Base-by-base conservation (phyloP, 2,888 invertebrate species). In the Drosophila flavopinicola region DNA sequence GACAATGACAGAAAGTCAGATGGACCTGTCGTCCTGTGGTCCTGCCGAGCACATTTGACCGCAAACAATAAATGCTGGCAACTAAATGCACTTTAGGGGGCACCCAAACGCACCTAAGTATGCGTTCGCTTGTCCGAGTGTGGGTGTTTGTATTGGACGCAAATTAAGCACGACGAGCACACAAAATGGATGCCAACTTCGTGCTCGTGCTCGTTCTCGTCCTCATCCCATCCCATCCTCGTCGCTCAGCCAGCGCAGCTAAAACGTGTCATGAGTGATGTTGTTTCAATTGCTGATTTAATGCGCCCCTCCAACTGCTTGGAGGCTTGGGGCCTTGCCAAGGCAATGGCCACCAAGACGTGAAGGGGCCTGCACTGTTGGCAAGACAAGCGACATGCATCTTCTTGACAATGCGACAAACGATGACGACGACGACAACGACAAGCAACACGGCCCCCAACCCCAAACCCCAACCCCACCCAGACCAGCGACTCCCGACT, bases 281-380 rank as follows among this genome's bases (percentile, higher is more conserved):
- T 87, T 87, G 83, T 78, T 85, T 85, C 85, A 88, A 88, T 85
- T 85, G 79, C 85, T 85, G 85, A 88, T 85, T 87, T 87, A 85
- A 85, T 85, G 86, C 83, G 53, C 66, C 64, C 64, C 85, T 68
- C 66, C 66, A 66, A 64, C 73, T 67, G 47, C 61, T 63, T 60
- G 51, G 63, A 47, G 76, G 58, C 63, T 47, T 38, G 20, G 72
- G 56, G 51, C 54, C 42, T 51, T 65, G 37, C 45, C 49, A 47
- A 45, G 48, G 48, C 39, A 23, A 15, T 60, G 58, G 48, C 23
- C 45, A 25, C 30, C 29, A 38, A 72, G 47, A 41, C 38, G 29
- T 24, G 33, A 17, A 20, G 20, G 2, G 29, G 64, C 52, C 45
- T 66, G 65, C 69, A 53, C 82, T 77, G 82, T 85, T 74, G 85